These are phyloP conservation scores for Cinclus mexicanus DNA, from an alignment of 2,113 vertebrate genomes.

Conservation along the genomic window DNA sequence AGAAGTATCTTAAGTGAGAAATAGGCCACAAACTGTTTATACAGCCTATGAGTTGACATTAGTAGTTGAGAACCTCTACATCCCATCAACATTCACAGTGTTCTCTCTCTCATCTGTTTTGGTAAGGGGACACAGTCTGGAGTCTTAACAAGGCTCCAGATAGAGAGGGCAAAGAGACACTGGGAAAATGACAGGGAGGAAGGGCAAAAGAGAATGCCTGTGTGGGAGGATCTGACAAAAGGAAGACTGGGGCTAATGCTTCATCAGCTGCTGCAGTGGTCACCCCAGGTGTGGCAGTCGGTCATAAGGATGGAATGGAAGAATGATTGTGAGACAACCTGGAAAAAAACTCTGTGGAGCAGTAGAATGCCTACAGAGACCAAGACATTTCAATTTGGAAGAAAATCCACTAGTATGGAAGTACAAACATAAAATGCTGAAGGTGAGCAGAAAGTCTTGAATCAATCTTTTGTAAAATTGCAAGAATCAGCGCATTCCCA, in stretches of 20 bases:
- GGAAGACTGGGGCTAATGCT: rapidly evolving
- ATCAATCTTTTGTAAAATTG: background rate
- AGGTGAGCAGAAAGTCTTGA: background rate
- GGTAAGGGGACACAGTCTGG: background rate
- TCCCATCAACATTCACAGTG: background rate
- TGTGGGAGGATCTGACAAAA: background rate
- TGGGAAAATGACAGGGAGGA: background rate
- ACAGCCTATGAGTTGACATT: background rate
- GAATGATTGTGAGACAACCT: background rate
- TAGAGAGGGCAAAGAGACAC: background rate
- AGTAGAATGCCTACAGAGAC: background rate
- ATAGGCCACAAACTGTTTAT: background rate
- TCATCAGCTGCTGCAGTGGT: background rate
- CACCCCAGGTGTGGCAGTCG: background rate
- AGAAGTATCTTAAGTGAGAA: background rate
- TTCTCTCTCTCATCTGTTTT: background rate
- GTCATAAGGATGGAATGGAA: rapidly evolving
- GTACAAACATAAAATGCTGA: background rate
- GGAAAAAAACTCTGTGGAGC: background rate
- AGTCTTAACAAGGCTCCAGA: background rate
- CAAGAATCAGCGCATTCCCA: background rate
- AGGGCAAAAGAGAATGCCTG: background rate
- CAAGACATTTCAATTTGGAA: background rate
- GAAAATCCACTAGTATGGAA: background rate
- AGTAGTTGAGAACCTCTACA: background rate